Base-by-base conservation (phyloP, 2,797 vertebrate genomes). In the Aldrovandia affinis region DNA sequence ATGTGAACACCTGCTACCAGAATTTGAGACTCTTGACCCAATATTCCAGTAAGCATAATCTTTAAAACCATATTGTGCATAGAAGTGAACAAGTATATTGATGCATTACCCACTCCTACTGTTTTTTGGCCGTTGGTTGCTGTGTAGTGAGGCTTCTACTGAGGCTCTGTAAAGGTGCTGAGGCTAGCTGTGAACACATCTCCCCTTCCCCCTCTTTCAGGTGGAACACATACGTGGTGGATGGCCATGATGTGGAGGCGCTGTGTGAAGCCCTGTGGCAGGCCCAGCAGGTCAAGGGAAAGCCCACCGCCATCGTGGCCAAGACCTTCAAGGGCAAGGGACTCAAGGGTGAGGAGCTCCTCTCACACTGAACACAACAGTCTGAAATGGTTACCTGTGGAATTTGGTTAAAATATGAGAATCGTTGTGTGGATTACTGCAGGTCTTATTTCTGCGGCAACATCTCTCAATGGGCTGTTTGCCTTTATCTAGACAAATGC, bases 261-360 rank as follows among this genome's bases (percentile, higher is more conserved):
- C 91, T 98, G 54, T 97, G 96, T 88, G 93, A 93, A 87, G 95
- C 95, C 6, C 92, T 98, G 82, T 96, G 95, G 96, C 94, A 96
- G 84, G 96, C 96, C 61, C 84, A 96, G 89, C 95, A 95, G 83
- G 92, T 95, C 50, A 97, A 96, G 88, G 94, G 83, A 73, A 97
- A 96, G 89, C 97, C 97, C 86, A 97, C 96, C 0, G 96, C 96
- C 80, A 95, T 98, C n/a, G 91, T 98, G 5, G 97, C 97, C 42
- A 97, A 97, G 91, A 98, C 97, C 0, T 95, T 95, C 82, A 98
- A 96, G 89, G 96, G 97, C 83, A 96, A 94, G 91, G 96, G 97
- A 15, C 94, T 97, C 25, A 92, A 95, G 93, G 94, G 97, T 97
- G 89, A 82, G 90, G 30, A 52, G 30, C 10, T 12, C 3, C 28